Evolutionary conservation across 2,888 invertebrate species (phyloP).

Genomic region (Balanococcus diminutus): DNA sequence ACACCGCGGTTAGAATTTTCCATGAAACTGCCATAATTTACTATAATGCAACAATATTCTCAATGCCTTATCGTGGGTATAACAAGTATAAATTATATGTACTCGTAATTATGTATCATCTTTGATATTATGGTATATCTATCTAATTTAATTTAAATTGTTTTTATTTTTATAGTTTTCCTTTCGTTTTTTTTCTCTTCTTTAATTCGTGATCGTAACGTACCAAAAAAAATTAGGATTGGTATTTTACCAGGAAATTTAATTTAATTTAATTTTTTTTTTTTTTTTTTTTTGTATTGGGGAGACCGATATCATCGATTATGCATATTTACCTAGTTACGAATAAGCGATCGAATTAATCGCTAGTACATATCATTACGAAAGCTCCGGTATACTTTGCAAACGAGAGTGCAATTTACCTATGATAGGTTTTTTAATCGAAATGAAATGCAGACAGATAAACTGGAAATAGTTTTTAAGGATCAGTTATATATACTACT

Average conservation of each 20-base stretch:
- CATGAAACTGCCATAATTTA: constrained; percentile 29
- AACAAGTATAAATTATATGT: background rate
- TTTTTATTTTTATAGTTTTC: constrained; percentile 4
- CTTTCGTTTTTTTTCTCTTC: background rate
- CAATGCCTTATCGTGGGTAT: background rate
- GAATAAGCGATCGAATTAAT: constrained; percentile 10
- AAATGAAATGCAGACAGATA: background rate
- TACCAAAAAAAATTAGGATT: background rate
- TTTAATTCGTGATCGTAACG: background rate
- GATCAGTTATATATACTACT: background rate
- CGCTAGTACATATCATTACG: constrained; percentile 17
- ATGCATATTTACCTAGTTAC: constrained; percentile 1
- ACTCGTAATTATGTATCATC: background rate
- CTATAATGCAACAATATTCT: background rate
- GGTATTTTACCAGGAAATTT: background rate
- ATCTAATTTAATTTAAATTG: background rate
- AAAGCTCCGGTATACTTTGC: background rate
- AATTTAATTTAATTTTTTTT: no score
- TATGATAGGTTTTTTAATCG: background rate
- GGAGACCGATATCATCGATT: background rate
- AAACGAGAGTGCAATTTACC: background rate
- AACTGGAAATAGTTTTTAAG: background rate
- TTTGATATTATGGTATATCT: background rate
- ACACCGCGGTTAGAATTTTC: constrained; percentile 23
- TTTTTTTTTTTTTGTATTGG: no score